A percentile compares a stretch with the other conserved stretches of the same genome.
Evolutionary conservation across 2,113 vertebrate species (phyloP).

Genomic region (Brevimyrus niger): DNA sequence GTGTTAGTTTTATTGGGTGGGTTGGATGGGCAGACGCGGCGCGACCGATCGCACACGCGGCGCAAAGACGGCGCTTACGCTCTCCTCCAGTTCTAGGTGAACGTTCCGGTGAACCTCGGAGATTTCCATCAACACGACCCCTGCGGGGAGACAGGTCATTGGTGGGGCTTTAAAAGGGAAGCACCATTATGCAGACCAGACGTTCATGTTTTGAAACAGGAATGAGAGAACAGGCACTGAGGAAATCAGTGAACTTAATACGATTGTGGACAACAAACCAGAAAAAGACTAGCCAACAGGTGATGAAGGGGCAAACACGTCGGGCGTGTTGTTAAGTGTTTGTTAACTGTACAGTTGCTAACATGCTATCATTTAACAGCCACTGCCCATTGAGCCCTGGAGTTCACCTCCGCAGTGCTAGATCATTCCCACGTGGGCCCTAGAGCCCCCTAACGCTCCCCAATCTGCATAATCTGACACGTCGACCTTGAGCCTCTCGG

Average conservation of each 20-base stretch:
- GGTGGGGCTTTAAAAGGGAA: not conserved
- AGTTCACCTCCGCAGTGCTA: not conserved
- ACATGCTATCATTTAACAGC: not conserved
- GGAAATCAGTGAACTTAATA: not conserved
- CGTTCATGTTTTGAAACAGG: not conserved
- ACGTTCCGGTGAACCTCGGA: conserved; percentile 84
- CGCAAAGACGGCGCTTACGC: conserved; percentile 62
- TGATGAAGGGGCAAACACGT: not conserved
- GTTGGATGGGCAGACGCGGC: not conserved
- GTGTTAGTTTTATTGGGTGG: not conserved
- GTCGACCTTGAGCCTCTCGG: not conserved
- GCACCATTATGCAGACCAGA: not conserved
- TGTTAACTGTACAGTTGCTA: not conserved
- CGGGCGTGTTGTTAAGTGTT: not conserved
- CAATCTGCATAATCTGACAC: not conserved
- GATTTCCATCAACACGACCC: conserved; percentile 84
- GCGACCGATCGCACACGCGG: not conserved
- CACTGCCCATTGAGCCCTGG: not conserved
- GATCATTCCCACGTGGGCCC: not conserved
- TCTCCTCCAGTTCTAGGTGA: conserved; percentile 83
- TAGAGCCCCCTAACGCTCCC: not conserved
- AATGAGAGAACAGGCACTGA: not conserved
- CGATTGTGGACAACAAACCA: not conserved
- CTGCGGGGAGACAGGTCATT: conserved; percentile 54
- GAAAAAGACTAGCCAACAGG: not conserved